A percentile compares a stretch with the other conserved stretches of the same genome.
These are phyloP conservation scores for Beris morrisii DNA, from an alignment of 2,888 invertebrate genomes.

Conservation along the genomic window DNA sequence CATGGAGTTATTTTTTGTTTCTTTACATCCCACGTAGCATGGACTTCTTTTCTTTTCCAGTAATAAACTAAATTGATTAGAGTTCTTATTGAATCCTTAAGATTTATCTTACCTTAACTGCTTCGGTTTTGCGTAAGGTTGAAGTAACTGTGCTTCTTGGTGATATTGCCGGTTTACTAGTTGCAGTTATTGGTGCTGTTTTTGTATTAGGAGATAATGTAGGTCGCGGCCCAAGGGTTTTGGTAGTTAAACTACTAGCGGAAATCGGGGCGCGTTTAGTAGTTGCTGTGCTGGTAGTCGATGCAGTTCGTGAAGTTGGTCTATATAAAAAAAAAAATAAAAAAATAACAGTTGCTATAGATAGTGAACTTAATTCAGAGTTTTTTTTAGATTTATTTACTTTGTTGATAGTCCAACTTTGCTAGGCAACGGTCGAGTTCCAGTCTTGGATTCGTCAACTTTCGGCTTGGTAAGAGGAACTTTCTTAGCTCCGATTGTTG, in stretches of 20 bases:
- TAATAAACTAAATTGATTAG: conserved; percentile 22
- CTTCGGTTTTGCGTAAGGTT: conserved; percentile 48
- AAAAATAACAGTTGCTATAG: background rate
- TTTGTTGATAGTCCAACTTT: conserved; percentile 12
- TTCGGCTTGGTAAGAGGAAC: conserved; percentile 23
- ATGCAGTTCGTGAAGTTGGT: conserved; percentile 32
- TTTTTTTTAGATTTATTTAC: background rate
- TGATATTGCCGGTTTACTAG: conserved; percentile 46
- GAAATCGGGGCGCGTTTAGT: conserved; percentile 36
- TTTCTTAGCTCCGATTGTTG: conserved; percentile 12
- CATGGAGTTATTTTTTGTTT: conserved; percentile 26
- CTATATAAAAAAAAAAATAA: background rate
- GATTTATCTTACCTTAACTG: conserved; percentile 40
- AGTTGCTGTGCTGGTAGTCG: conserved; percentile 39
- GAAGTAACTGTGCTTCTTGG: conserved; percentile 49
- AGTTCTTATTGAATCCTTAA: background rate
- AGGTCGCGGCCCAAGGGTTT: conserved; percentile 22
- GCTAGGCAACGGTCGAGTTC: conserved; percentile 1
- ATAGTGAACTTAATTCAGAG: background rate
- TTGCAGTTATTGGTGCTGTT: conserved; percentile 36
- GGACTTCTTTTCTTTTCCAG: conserved; percentile 38
- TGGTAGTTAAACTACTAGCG: conserved; percentile 1
- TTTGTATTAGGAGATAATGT: conserved; percentile 28
- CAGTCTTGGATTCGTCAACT: conserved; percentile 17
- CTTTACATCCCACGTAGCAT: conserved; percentile 36